Conservation (phyloP, 2,113 vertebrate genomes). For the Paracanthobrama guichenoti region DNA sequence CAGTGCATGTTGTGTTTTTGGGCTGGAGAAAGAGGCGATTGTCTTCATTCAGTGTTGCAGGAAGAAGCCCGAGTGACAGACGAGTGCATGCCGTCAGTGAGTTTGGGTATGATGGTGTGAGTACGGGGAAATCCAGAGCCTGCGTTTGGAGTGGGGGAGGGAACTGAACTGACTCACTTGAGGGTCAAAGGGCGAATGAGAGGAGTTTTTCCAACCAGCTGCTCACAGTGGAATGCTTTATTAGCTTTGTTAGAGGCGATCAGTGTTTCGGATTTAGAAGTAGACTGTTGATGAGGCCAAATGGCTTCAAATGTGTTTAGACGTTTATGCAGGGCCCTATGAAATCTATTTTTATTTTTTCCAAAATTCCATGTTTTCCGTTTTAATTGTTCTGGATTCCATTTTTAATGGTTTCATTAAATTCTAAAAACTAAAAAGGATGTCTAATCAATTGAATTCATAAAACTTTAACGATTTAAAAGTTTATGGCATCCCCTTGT, state of each 20-base stretch:
- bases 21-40: slow-evolving; percentile 12
- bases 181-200: slow-evolving; percentile 33
- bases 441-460: background rate
- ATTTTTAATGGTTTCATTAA: background rate
- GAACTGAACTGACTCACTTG: slow-evolving; percentile 18
- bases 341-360: background rate
- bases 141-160: slow-evolving; percentile 20
- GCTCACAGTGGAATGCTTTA: slow-evolving; percentile 26
- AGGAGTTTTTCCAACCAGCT: slow-evolving; percentile 43
- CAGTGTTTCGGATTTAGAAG: background rate
- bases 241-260: slow-evolving; percentile 25
- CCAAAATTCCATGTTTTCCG: background rate
- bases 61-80: background rate
- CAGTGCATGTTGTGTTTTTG: background rate
- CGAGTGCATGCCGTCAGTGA: background rate
- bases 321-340: background rate
- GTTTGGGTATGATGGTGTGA: background rate
- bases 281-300: background rate
- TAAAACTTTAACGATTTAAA: background rate
- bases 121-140: slow-evolving; percentile 12
- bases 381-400: background rate
- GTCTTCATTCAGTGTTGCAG: background rate
- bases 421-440: background rate
- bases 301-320: background rate
- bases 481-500: background rate